Base-by-base conservation (phyloP, 2,113 vertebrate genomes). In the Trochalopteron elliotii region DNA sequence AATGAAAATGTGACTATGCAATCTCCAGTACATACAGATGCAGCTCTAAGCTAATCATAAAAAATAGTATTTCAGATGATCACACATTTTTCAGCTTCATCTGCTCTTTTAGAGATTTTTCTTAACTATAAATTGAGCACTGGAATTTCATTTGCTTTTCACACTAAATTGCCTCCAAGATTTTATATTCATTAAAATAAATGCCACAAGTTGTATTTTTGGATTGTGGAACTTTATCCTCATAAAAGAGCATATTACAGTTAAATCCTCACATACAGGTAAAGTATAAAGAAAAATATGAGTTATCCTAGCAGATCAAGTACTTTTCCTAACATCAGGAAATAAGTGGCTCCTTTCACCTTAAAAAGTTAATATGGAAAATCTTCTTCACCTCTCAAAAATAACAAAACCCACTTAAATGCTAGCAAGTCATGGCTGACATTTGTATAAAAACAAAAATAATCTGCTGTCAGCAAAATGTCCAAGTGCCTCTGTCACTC, bases 391-490 rank as follows among this genome's bases (percentile, higher is more conserved):
- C 69, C 89, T 97, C 72, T 94, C 90, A 96, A 93, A 92, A 93
- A 93, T 87, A 97, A 89, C 91, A 84, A 96, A 97, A 94, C 87
- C 81, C 94, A 98, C 97, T 97, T 98, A 98, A 98, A 97, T 97
- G 98, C 97, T 97, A 97, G 90, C 97, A 97, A 98, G 97, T 98
- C 97, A 97, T 97, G 98, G 98, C 97, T 98, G 97, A 98, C 98
- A 98, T 98, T 97, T 98, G 97, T 98, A 98, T 98, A 98, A 98
- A 98, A 98, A 98, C 98, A 99, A 98, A 98, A 99, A 98, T 98
- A 98, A 98, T 98, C 98, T 98, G 98, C 98, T 99, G 98, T 99
- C 98, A 99, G 98, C 98, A 98, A 96, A 98, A 98, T 97, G 97
- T 98, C 98, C 97, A 96, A 95, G 94, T 97, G 98, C 96, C 98